A percentile compares a stretch with the other conserved stretches of the same genome.
These are phyloP conservation scores for Antheraea pernyi DNA, from an alignment of 1,140 invertebrate species.

Conservation along the genomic window DNA sequence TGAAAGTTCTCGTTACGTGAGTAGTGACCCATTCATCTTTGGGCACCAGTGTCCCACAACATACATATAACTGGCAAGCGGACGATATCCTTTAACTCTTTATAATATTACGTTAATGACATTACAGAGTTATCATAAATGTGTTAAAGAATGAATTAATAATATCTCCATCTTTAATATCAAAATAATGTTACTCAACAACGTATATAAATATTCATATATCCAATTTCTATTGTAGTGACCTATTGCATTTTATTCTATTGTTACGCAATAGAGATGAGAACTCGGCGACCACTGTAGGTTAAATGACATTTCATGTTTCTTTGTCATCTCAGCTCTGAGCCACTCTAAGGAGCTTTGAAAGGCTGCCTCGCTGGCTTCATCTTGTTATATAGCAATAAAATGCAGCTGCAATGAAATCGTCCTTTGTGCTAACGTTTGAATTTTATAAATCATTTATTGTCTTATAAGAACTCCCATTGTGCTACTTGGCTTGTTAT, in stretches of 20 bases:
- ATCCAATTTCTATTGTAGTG: background rate
- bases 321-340: conserved; percentile 23
- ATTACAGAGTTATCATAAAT: too few relatives aligned
- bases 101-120: too few relatives aligned
- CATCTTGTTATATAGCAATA: conserved; percentile 12
- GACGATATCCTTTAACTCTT: too few relatives aligned
- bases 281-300: conserved; percentile 8
- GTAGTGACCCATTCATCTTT: too few relatives aligned
- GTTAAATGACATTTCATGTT: conserved; percentile 24
- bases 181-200: conserved; percentile 1
- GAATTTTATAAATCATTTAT: background rate
- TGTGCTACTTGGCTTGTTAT: too few relatives aligned
- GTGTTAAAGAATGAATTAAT: too few relatives aligned
- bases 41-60: too few relatives aligned
- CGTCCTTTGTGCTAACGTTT: conserved; percentile 2
- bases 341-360: conserved; percentile 11
- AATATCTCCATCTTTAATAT: too few relatives aligned
- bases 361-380: conserved; percentile 9
- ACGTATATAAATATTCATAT: background rate
- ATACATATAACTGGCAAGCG: too few relatives aligned
- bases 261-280: conserved; percentile 9
- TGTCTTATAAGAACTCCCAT: too few relatives aligned
- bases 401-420: conserved; percentile 9
- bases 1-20: too few relatives aligned
- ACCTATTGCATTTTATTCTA: conserved; percentile 1